These are phyloP conservation scores for Meganola albula DNA, from an alignment of 2,888 invertebrate genomes.

Conservation along the genomic window DNA sequence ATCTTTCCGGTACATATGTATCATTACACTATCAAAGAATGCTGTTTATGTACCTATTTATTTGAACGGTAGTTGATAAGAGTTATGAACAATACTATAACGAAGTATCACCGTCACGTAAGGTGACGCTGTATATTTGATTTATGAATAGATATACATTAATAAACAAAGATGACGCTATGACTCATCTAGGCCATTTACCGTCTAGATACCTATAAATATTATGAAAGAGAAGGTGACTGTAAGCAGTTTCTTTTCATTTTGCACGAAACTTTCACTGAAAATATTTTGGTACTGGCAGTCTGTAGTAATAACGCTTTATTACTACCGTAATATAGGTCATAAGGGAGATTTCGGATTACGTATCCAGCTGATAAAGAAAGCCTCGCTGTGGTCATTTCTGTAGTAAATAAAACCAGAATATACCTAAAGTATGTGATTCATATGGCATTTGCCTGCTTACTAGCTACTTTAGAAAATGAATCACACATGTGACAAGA, in stretches of 20 bases:
- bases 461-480: too few relatives aligned
- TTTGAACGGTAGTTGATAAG: slow-evolving; percentile 35
- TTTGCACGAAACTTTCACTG: slow-evolving; percentile 22
- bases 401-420: too few relatives aligned
- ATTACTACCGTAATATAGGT: too few relatives aligned
- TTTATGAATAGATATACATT: slow-evolving; percentile 21
- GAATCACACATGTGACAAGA: too few relatives aligned
- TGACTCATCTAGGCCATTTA: slow-evolving; percentile 28
- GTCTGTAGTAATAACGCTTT: too few relatives aligned
- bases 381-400: too few relatives aligned
- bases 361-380: too few relatives aligned
- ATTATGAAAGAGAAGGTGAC: slow-evolving; percentile 18
- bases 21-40: slow-evolving; percentile 25
- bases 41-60: slow-evolving; percentile 17
- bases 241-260: slow-evolving; percentile 8
- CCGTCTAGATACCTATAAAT: slow-evolving; percentile 2
- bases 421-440: too few relatives aligned
- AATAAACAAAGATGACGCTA: slow-evolving; percentile 17
- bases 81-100: slow-evolving; percentile 31
- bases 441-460: too few relatives aligned
- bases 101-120: too few relatives aligned
- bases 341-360: too few relatives aligned
- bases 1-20: too few relatives aligned
- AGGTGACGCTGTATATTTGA: slow-evolving; percentile 13
- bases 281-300: slow-evolving; percentile 11